These are phyloP conservation scores for Macrotrachela quadricornifera DNA, from an alignment of 1,140 invertebrate genomes.

Conservation along the genomic window DNA sequence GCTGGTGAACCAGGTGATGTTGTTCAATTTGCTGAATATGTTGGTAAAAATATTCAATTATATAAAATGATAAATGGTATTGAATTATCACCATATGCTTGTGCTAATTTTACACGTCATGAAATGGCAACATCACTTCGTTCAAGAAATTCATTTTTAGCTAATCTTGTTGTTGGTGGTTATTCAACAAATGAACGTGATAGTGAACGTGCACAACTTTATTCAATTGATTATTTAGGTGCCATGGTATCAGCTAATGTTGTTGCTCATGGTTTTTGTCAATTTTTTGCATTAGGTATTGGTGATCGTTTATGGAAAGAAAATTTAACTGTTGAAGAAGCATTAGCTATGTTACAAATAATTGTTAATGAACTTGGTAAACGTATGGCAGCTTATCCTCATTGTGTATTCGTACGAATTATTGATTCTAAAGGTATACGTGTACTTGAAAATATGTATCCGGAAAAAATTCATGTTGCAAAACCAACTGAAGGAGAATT, in stretches of 20 bases:
- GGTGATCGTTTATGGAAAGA: slow-evolving; percentile 48
- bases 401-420: too few species aligned
- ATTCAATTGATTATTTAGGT: slow-evolving; percentile 79
- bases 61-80: slow-evolving; percentile 95
- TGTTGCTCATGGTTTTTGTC: slow-evolving; percentile 82
- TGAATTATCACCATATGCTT: slow-evolving; percentile 69
- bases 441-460: too few species aligned
- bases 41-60: slow-evolving; percentile 86
- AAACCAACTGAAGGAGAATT: too few species aligned
- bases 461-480: too few species aligned
- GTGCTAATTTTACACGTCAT: slow-evolving; percentile 71
- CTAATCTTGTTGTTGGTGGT: slow-evolving; percentile 3
- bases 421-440: too few species aligned
- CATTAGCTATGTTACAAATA: slow-evolving; percentile 57
- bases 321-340: slow-evolving; percentile 62
- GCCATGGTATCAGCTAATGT: slow-evolving; percentile 64
- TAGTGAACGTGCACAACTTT: slow-evolving; percentile 46
- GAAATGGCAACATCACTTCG: slow-evolving; percentile 80
- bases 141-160: slow-evolving; percentile 33
- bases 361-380: slow-evolving; percentile 57
- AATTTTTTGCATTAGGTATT: slow-evolving; percentile 68
- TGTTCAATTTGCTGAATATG: slow-evolving; percentile 90
- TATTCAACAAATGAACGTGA: slow-evolving; percentile 11
- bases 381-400: too few species aligned
- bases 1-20: slow-evolving; percentile 83